Evolutionary conservation across 1,140 invertebrate species (phyloP).

Genomic region (Maconellicoccus hirsutus): DNA sequence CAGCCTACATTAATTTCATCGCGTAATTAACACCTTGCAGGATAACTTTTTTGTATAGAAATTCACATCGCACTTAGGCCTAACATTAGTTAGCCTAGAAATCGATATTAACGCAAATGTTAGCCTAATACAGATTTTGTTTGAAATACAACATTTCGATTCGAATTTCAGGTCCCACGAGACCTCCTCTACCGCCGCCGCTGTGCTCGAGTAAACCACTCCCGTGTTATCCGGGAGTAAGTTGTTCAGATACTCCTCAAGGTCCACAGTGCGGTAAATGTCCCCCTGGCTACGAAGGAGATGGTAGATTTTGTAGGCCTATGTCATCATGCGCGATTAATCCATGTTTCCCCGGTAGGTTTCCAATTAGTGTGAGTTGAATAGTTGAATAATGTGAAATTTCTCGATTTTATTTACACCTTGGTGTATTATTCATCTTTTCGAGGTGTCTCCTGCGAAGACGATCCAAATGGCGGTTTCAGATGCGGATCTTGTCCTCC

Average conservation of each 20-base stretch:
- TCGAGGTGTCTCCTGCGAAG: neutral
- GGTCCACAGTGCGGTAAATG: constrained; percentile 65
- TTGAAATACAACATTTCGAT: too few species aligned
- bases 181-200: neutral
- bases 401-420: too few species aligned
- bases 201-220: constrained; percentile 12
- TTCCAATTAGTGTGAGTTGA: neutral
- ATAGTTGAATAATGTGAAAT: too few species aligned
- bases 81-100: too few species aligned
- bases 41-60: too few species aligned
- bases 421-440: neutral
- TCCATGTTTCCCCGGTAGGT: constrained; percentile 65
- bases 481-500: neutral
- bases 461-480: neutral
- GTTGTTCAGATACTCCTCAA: constrained; percentile 58
- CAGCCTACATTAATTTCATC: too few species aligned
- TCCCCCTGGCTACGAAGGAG: constrained; percentile 59
- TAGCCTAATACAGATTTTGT: too few species aligned
- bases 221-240: constrained; percentile 70
- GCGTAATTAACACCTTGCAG: too few species aligned
- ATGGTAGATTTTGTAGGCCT: constrained; percentile 57
- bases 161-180: neutral
- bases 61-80: too few species aligned
- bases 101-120: too few species aligned
- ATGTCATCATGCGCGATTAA: constrained; percentile 53